Evolutionary conservation across 2,113 vertebrate genomes (phyloP).

Genomic region (Saguinus imperator): DNA sequence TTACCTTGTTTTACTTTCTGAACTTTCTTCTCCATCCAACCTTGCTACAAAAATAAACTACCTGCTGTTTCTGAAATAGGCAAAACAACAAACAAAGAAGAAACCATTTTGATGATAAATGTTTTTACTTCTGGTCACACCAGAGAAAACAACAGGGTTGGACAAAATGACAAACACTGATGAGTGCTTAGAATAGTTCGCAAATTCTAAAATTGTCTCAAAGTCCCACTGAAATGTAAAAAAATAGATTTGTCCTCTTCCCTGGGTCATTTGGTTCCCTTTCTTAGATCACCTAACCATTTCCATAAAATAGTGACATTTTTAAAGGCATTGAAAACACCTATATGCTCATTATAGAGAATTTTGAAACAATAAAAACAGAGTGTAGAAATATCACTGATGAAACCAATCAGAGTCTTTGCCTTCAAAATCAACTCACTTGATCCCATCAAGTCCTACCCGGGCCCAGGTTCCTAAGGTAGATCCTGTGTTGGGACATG

Average conservation of each 20-base stretch:
- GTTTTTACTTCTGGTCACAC: constrained; percentile 23
- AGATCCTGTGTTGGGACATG: neutral
- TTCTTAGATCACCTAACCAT: neutral
- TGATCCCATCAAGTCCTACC: neutral
- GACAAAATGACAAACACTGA: constrained; percentile 22
- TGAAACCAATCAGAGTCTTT: neutral
- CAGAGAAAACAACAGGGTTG: neutral
- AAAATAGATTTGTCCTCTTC: neutral
- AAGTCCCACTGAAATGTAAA: neutral
- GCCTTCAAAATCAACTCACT: neutral
- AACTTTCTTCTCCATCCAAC: neutral
- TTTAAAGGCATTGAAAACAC: neutral
- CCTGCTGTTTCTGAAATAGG: constrained; percentile 44
- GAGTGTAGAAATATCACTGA: neutral
- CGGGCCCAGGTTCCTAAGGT: neutral
- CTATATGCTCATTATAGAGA: neutral
- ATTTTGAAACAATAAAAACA: neutral
- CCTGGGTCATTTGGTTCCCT: neutral
- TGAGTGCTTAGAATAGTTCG: neutral
- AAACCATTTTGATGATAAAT: neutral
- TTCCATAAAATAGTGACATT: neutral
- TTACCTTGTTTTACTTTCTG: neutral
- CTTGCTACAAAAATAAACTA: neutral
- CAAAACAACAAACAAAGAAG: neutral
- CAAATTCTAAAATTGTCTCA: constrained; percentile 4